Evolutionary conservation across 1,140 invertebrate genomes (phyloP), one percentile per base, ranked within the genome.

Genomic region (Drosophila ohnishii): DNA sequence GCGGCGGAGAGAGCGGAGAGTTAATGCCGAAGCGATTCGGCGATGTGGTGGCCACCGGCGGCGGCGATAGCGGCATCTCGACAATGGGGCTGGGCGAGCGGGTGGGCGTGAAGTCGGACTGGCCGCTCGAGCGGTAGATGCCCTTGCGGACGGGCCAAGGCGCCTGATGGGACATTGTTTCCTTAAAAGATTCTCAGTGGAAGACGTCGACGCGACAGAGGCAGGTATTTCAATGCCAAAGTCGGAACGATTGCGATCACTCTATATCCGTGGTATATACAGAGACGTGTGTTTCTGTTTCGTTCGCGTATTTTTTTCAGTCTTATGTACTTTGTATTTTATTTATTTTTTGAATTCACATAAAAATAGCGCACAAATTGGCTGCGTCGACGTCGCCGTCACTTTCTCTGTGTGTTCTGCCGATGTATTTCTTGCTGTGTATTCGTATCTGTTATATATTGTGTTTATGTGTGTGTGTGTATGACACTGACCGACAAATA

Each of bases 81-180:
- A 90, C 81, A 51, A 90, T 91, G 62, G 91, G 91, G 62, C 89
- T 90, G 28, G 91, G 91, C 47, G 91, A 90, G 59, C 91, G 88
- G 10, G 66, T 77, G 62, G 91, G 91, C 74, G 85, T 75, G 42
- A 91, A 92, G 59, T 92, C 87, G 25, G 92, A 92, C 66, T 92
- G 92, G 3, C 91, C 92, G 55, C 74, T 88, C 44, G 93, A 93
- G 55, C 93, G 93, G 77, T 94, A 94, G 86, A 94, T 93, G 74
- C 94, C 93, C 71, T 94, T 94, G 78, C 93, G 93, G 65, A 95
- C 93, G 51, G 94, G 94, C 95, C 95, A 95, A 85, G 95, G 95
- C 80, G 93, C 94, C 72, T 93, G 82, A 73, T 93, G 80, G 51
- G 83, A 90, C 90, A 90, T 91, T 42, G 14, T 50, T 44, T 13